Evolutionary conservation across 2,888 invertebrate species (phyloP), one percentile per base, ranked within the genome.

Genomic region (Bedellia somnulentella): DNA sequence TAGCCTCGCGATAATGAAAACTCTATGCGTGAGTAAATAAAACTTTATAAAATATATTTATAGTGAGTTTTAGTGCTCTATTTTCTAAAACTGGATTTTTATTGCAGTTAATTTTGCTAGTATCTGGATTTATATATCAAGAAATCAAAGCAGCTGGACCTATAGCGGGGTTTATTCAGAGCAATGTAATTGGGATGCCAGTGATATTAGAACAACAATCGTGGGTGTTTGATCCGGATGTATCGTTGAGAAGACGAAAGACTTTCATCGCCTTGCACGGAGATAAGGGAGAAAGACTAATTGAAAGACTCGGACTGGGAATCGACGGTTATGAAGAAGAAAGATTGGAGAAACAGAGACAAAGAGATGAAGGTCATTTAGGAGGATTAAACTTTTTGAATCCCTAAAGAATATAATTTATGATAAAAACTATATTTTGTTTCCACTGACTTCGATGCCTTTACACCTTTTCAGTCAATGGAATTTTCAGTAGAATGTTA

Each of bases 151-250:
- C n/a, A n/a, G n/a, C n/a, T 2, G 73, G 62, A 5, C 61, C 63
- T 0, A 37, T 77, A 11, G 47, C 45, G 4, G 46, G 40, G 0
- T 67, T 77, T 28, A 25, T 77, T 2, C 53, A 66, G 25, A 52
- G 63, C 1, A 86, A 86, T 44, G 12, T 85, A 0, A 66, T 82
- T 12, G 87, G 86, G 1, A 51, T 75, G 34, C 85, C 86, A 1
- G 59, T 79, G 1, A 53, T 83, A 15, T 84, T 85, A 38, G 66
- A 80, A 41, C 53, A 66, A 32, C 73, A 75, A 10, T 49, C 58
- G 2, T 86, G 83, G 81, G 53, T 78, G 15, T 83, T 87, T 38
- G 82, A 87, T 50, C 86, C 87, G 1, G 80, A 85, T 10, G 67
- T 81, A 1, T 79, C 82, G 1, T 46, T 71, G 35, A 70, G 80